Evolutionary conservation across 53 echinoderm and acorn worm species (phyloP).

Genomic region (Apostichopus leukothele): DNA sequence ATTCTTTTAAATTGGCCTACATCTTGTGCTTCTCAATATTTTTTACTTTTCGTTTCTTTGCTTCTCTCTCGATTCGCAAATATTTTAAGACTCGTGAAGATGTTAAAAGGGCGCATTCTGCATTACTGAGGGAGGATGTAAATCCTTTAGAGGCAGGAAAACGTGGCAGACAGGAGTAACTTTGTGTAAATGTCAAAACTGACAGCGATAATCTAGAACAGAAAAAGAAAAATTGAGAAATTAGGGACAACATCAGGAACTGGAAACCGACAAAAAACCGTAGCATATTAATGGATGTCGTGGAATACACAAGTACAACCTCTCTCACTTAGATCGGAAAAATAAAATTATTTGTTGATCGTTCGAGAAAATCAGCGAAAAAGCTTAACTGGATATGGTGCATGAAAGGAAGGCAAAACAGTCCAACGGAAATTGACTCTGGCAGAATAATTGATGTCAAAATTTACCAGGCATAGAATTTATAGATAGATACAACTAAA

Average conservation of each 20-base stretch:
- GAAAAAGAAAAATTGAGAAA: neutral
- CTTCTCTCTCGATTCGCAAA: constrained; percentile 1
- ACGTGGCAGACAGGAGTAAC: neutral
- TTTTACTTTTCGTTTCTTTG: neutral
- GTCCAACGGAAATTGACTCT: too few relatives aligned
- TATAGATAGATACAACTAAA: too few relatives aligned
- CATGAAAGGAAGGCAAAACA: too few relatives aligned
- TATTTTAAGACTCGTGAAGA: constrained; percentile 25
- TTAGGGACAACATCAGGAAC: neutral
- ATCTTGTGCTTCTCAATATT: constrained; percentile 28
- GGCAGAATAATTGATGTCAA: too few relatives aligned
- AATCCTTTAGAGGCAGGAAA: neutral
- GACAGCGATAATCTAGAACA: neutral
- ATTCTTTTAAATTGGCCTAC: constrained; percentile 36
- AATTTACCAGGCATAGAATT: too few relatives aligned
- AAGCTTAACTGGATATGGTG: too few relatives aligned
- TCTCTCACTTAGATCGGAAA: too few relatives aligned
- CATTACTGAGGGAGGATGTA: constrained; percentile 24
- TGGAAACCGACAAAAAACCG: neutral
- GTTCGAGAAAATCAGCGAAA: too few relatives aligned
- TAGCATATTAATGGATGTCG: neutral
- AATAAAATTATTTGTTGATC: too few relatives aligned
- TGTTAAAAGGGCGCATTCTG: neutral
- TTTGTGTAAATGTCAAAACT: constrained; percentile 14
- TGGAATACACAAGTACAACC: too few relatives aligned